Base-by-base conservation (phyloP, 2,797 vertebrate genomes). In the Pipistrellus pygmaeus region DNA sequence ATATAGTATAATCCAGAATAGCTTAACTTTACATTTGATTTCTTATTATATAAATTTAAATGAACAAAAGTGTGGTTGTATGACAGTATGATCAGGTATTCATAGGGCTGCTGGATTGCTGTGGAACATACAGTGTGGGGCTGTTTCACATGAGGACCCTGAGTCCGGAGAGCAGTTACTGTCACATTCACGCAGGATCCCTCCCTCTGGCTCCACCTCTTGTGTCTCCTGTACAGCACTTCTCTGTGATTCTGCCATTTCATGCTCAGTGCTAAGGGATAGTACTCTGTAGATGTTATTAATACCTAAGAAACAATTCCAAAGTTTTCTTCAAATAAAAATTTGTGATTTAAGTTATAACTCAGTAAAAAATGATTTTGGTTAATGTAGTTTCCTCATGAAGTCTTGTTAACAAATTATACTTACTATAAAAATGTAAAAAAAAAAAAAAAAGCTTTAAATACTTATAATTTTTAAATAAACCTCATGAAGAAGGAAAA, bases 351-450 rank as follows among this genome's bases (percentile, higher is more conserved):
- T 51, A 64, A 66, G 15, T 80, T 51, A 55, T 20, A 78, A 68
- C 48, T 94, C 64, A 30, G 44, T 69, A 73, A 93, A 93, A 77
- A 81, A 53, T 84, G 38, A 82, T 94, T 73, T 87, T 62, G 10
- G 57, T 60, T 76, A 92, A 69, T 82, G 48, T 2, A 25, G 69
- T 85, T 96, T 88, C n/a, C 44, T 64, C 21, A 14, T 53, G 62
- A 60, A 53, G 12, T 48, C 18, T 92, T 81, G 32, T 73, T 90
- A 93, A 80, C 75, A 64, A 78, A 66, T 81, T 23, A 15, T 21
- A 20, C 27, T 80, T 91, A 23, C 25, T 73, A 90, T 5, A 77
- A 78, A 87, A 89, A 64, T 64, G 18, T 27, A 89, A 53, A 89
- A 53, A 44, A 44, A 46, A 44, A 44, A 44, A 44, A 69, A 89